A percentile compares a stretch with the other conserved stretches of the same genome.
Conservation (phyloP, 2,113 vertebrate species). For the Paramisgurnus dabryanus region DNA sequence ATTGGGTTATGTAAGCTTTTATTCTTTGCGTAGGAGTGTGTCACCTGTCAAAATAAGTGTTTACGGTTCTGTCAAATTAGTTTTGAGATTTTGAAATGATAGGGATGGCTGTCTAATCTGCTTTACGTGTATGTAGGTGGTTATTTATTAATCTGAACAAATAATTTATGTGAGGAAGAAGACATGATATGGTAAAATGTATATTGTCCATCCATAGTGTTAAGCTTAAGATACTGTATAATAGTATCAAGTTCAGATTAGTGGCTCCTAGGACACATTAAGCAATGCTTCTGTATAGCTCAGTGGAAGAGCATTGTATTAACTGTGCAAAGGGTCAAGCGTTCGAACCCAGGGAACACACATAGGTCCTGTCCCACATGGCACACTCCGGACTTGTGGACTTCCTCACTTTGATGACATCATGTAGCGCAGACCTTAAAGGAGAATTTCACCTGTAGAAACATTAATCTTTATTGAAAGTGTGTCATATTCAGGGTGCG, state of each 20-base stretch:
- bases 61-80: background rate
- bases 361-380: no score
- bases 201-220: background rate
- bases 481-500: no score
- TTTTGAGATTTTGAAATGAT: background rate
- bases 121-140: background rate
- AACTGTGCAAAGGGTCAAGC: no score
- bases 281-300: no score
- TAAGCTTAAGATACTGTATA: background rate
- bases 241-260: background rate
- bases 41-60: slow-evolving; percentile 5
- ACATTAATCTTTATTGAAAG: no score
- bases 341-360: no score
- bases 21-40: background rate
- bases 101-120: background rate
- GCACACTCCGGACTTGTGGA: no score
- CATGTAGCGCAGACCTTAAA: no score
- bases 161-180: background rate
- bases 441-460: no score
- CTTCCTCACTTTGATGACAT: no score
- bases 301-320: no score
- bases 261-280: background rate
- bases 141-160: background rate
- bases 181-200: background rate
- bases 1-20: background rate